These are phyloP conservation scores for Ptychodera flava DNA, from an alignment of 35 echinoderm and acorn worm genomes.

Conservation along the genomic window DNA sequence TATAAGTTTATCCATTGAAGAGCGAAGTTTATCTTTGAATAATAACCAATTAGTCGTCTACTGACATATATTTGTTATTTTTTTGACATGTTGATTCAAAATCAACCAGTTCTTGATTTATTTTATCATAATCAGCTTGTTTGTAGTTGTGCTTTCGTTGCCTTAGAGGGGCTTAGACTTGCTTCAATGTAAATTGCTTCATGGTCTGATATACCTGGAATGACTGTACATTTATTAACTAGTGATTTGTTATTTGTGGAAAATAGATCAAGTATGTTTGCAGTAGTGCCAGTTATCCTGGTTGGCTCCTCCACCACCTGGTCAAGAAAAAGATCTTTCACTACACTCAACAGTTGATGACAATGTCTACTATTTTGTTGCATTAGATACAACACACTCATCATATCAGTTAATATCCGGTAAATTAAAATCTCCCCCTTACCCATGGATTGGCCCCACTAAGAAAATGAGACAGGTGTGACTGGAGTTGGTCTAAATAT, in stretches of 20 bases:
- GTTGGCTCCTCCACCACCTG: not conserved
- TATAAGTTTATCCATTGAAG: no score
- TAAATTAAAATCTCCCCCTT: not conserved
- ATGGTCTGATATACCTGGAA: not conserved
- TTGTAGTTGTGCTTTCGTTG: no score
- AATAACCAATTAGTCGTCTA: no score
- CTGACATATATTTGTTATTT: no score
- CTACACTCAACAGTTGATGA: not conserved
- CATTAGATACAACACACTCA: not conserved
- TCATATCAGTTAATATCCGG: not conserved
- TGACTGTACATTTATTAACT: not conserved
- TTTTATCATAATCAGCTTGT: no score
- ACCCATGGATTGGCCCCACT: no score
- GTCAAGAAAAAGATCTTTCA: not conserved
- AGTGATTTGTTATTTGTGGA: not conserved
- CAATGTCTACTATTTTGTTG: not conserved
- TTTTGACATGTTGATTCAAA: no score
- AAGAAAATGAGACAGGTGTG: no score
- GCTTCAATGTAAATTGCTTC: not conserved
- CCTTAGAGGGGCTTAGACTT: not conserved
- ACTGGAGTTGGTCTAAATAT: no score
- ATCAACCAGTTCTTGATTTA: no score
- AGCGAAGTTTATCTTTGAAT: no score
- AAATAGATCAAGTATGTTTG: not conserved
- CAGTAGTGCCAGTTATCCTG: not conserved